Evolutionary conservation across 2,113 vertebrate species (phyloP), one percentile per base, ranked within the genome.

Genomic region (Scatophagus argus): DNA sequence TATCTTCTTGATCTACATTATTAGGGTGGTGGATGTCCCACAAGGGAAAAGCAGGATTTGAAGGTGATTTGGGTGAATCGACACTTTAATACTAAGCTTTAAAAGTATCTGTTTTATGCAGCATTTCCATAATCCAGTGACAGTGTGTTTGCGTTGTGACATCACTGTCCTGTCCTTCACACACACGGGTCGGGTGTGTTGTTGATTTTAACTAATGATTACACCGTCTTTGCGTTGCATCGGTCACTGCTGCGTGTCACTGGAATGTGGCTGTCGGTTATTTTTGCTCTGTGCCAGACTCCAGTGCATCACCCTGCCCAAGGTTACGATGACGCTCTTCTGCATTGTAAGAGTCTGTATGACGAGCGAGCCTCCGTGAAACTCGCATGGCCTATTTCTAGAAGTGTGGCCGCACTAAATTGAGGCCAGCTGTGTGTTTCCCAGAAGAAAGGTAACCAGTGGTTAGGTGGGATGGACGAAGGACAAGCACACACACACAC

Each of bases 401-500:
- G 47, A 1, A 0, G 44, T 0, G n/a, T 6, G 2, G 1, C 1
- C 58, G 41, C 14, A 41, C 19, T 56, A 25, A 51, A 17, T 6
- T 64, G 19, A 47, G 19, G 14, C 12, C 34, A 17, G 38, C 31
- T 61, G 0, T 67, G 51, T 47, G 60, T 19, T 52, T 87, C 39
- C 13, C 29, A 47, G 51, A 43, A n/a, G 6, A 27, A 70, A 55
- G 31, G 32, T 38, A 80, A 36, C 44, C 46, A 49, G 39, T 82
- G 31, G 51, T 83, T 88, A 65, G 27, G 31, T 46, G 55, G 34
- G 60, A 47, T 46, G 55, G 39, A 69, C 7, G 0, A 31, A 75
- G 8, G 21, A 29, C 47, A 54, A 34, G 55, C 64, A 46, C 77
- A 49, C 51, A 58, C 32, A 60, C 58, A 59, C 73, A 74, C 41